Conservation (phyloP, 2,888 invertebrate species). For the Zygogramma bicolorata region DNA sequence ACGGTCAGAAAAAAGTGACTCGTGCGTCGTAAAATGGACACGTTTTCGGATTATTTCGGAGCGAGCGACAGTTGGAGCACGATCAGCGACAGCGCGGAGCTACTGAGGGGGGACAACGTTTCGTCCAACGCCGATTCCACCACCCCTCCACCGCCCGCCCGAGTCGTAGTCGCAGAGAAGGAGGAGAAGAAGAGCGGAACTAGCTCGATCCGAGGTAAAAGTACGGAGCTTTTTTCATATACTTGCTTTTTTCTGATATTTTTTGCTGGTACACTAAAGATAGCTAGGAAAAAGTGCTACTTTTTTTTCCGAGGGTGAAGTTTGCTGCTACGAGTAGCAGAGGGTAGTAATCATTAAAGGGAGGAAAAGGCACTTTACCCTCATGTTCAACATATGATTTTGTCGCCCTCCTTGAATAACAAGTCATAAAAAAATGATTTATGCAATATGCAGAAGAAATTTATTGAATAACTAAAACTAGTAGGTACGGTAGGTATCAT, state of each 20-base stretch:
- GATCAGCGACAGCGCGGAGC: constrained; percentile 43
- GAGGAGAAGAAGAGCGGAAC: constrained; percentile 74
- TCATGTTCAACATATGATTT: too few relatives aligned
- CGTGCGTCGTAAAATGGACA: constrained; percentile 64
- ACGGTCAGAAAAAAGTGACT: constrained; percentile 28
- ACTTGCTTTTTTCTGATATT: neutral
- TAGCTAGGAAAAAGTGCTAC: too few relatives aligned
- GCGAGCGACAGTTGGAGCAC: constrained; percentile 59
- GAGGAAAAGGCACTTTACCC: too few relatives aligned
- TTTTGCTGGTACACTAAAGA: neutral
- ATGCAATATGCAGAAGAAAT: too few relatives aligned
- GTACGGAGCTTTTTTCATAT: constrained; percentile 5
- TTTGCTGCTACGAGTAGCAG: too few relatives aligned
- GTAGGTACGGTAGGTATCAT: too few relatives aligned
- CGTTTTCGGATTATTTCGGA: constrained; percentile 67
- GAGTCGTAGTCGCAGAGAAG: constrained; percentile 51
- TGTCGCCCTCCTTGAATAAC: too few relatives aligned
- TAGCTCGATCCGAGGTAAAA: constrained; percentile 76
- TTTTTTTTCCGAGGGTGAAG: too few relatives aligned
- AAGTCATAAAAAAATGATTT: too few relatives aligned
- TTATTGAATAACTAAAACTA: too few relatives aligned
- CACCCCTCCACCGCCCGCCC: constrained; percentile 70
- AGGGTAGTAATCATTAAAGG: too few relatives aligned
- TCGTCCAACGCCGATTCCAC: constrained; percentile 72
- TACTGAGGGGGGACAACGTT: constrained; percentile 52